Evolutionary conservation across 2,888 invertebrate species (phyloP).

Genomic region (Heterodera filipjevi): DNA sequence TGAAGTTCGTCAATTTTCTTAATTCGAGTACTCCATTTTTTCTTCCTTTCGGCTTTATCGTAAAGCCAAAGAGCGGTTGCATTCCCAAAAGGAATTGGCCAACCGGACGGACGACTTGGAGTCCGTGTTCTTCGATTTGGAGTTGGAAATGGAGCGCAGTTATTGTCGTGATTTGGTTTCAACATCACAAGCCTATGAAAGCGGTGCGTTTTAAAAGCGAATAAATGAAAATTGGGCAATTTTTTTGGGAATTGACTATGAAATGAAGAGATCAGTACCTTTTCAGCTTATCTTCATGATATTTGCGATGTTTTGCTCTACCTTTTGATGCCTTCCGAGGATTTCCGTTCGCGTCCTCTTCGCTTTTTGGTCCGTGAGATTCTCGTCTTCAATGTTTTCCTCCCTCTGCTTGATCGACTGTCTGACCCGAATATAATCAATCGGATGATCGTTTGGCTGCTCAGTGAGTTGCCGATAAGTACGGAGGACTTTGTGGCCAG

Average conservation of each 20-base stretch:
- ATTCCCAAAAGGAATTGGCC: slow-evolving; percentile 46
- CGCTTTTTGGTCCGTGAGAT: slow-evolving; percentile 74
- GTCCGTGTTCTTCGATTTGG: slow-evolving; percentile 85
- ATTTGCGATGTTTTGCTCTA: slow-evolving; percentile 81
- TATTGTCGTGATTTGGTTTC: slow-evolving; percentile 81
- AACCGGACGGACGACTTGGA: slow-evolving; percentile 69
- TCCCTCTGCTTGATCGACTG: slow-evolving; percentile 76
- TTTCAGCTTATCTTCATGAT: slow-evolving; percentile 78
- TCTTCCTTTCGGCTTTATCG: slow-evolving; percentile 74
- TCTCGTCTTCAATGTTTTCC: slow-evolving; percentile 70
- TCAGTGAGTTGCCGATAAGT: slow-evolving; percentile 77
- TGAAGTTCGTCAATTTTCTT: slow-evolving; percentile 64
- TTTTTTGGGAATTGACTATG: neutral
- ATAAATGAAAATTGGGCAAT: neutral
- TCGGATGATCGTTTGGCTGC: slow-evolving; percentile 84
- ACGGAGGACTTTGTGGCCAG: slow-evolving; percentile 84
- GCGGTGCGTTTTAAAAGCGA: slow-evolving; percentile 65
- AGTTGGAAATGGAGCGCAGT: slow-evolving; percentile 82
- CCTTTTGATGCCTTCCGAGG: slow-evolving; percentile 80
- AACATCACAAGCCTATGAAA: slow-evolving; percentile 72
- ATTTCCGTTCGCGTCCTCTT: slow-evolving; percentile 81
- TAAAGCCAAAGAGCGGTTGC: slow-evolving; percentile 72
- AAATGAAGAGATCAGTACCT: neutral
- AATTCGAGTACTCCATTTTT: neutral
- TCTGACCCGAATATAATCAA: slow-evolving; percentile 91